phyloP scores from a whole-genome alignment of 23 tunicate species.

The Trididemnum clinides region DNA sequence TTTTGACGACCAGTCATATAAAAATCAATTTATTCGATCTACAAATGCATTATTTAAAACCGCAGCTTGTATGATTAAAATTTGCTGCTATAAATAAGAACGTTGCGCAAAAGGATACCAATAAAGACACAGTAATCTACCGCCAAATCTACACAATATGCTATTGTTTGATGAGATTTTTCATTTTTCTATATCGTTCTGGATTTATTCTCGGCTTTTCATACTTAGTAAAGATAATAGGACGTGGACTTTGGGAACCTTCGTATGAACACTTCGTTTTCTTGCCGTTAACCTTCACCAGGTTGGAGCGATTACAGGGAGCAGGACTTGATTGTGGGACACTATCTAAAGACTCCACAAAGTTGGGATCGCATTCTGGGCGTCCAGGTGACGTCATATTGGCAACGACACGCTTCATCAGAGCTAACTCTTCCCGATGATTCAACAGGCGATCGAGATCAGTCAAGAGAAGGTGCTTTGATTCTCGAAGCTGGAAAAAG shows the following conservation, averaged over 20 bases:
- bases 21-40: too few relatives aligned
- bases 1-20: too few relatives aligned
- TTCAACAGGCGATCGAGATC: slow-evolving; percentile 77
- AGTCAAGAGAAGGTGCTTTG: slow-evolving; percentile 57
- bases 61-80: too few relatives aligned
- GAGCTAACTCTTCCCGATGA: slow-evolving; percentile 78
- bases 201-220: slow-evolving; percentile 25
- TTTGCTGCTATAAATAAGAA: too few relatives aligned
- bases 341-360: slow-evolving; percentile 54
- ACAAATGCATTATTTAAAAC: too few relatives aligned
- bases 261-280: background rate
- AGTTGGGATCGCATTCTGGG: background rate
- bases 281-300: background rate
- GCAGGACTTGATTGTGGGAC: slow-evolving; percentile 23
- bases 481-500: slow-evolving; percentile 64
- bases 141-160: background rate
- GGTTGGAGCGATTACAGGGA: background rate
- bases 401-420: slow-evolving; percentile 67
- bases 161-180: background rate
- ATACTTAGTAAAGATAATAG: slow-evolving; percentile 49
- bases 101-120: background rate
- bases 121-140: background rate
- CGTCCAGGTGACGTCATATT: slow-evolving; percentile 35
- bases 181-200: slow-evolving; percentile 44
- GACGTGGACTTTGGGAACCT: slow-evolving; percentile 12